These are phyloP conservation scores for Aspidoscelis tigris DNA, from an alignment of 2,113 vertebrate species.

Conservation along the genomic window DNA sequence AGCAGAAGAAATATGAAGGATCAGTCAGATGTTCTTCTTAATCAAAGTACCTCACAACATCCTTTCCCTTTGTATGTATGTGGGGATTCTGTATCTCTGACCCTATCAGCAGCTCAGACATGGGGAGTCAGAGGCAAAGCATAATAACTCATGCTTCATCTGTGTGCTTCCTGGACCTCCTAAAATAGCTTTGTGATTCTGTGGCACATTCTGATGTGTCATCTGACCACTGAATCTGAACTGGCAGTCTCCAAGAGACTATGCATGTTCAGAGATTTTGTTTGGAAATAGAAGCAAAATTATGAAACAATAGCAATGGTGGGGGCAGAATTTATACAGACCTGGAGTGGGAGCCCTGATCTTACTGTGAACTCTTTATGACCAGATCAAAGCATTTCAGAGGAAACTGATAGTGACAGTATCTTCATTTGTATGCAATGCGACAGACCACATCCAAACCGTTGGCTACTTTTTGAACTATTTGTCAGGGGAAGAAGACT, in stretches of 20 bases:
- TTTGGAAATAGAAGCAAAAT: background rate
- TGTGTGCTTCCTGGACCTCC: background rate
- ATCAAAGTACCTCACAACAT: too few relatives aligned
- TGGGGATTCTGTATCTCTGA: background rate
- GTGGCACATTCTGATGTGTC: background rate
- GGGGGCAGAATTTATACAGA: constrained; percentile 39
- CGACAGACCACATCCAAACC: constrained; percentile 82
- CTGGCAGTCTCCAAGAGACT: background rate
- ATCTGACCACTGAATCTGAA: background rate
- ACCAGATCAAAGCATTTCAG: constrained; percentile 81
- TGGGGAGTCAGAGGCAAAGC: background rate
- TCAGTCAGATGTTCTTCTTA: too few relatives aligned
- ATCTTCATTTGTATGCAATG: constrained; percentile 84
- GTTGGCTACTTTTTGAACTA: constrained; percentile 82
- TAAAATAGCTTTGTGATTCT: background rate
- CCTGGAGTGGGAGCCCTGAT: constrained; percentile 48
- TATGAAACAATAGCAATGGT: constrained; percentile 9
- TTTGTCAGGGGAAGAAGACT: constrained; percentile 83
- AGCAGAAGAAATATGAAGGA: background rate
- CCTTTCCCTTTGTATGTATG: background rate
- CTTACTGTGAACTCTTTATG: constrained; percentile 65
- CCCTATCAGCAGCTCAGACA: background rate
- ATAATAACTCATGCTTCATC: background rate
- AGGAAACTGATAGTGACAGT: constrained; percentile 81
- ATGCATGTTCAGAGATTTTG: background rate